Base-by-base conservation (phyloP, 2,797 vertebrate species). In the Acipenser ruthenus region DNA sequence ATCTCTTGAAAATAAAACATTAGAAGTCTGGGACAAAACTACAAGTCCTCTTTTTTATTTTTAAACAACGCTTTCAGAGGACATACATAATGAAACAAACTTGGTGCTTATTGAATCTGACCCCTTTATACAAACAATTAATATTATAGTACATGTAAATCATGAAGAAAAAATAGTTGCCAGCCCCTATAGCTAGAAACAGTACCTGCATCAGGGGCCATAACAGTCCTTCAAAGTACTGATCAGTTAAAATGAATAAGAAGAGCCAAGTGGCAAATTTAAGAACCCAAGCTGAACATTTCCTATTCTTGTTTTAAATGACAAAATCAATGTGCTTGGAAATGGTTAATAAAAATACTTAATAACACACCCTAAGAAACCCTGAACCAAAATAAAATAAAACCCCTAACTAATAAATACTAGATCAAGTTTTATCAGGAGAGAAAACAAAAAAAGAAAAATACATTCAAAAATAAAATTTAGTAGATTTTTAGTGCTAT, bases 381-480 rank as follows among this genome's bases (percentile, higher is more conserved):
- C 87, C 87, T 88, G 86, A 90, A 88, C 85, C 83, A 85, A 84
- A 80, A 80, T 77, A 64, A 69, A 61, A 50, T 4, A 37, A 37
- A 37, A 37, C 2, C 23, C 23, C 23, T 37, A 84, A 83, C 87
- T 85, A 90, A 89, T 90, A 91, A 90, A 91, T 88, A 89, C 83
- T 80, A 83, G 12, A 87, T 91, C 90, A 91, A 91, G 90, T 91
- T 86, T 89, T 88, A 74, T 90, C 90, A 91, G 90, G 89, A 89
- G 77, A 85, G 86, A 88, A 83, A 80, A 81, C 84, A 87, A 78
- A 79, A 79, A 37, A 37, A 37, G 23, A 37, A 63, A 65, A 60
- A 68, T 18, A 18, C 15, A 18, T 18, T 18, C 15, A 18, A 18
- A 18, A 70, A 84, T 80, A 18, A 18, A 80, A 79, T 65, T 67